Conservation (phyloP, 2,797 vertebrate genomes). For the Tympanoctomys barrerae region DNA sequence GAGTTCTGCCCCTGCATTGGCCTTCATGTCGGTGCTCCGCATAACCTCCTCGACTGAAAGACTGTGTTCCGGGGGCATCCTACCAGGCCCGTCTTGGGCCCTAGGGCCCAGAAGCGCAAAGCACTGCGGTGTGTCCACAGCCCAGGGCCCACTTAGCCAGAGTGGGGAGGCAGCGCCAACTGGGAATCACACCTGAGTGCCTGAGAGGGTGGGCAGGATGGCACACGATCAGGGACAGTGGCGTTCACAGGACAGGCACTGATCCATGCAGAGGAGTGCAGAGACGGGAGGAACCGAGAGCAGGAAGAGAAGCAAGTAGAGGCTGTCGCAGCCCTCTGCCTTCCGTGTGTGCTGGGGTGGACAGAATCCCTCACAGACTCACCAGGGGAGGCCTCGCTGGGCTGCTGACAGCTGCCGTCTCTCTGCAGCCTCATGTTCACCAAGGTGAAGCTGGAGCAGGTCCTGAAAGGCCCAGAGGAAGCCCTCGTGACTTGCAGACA, state of each 20-base stretch:
- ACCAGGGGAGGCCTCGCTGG: not conserved
- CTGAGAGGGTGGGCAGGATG: not conserved
- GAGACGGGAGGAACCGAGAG: not conserved
- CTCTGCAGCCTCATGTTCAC: conserved; percentile 95
- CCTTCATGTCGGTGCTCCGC: not conserved
- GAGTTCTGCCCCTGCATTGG: not conserved
- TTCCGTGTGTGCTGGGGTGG: not conserved
- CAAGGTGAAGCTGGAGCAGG: conserved; percentile 96
- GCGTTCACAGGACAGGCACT: too few species aligned
- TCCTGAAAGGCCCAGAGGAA: conserved; percentile 92
- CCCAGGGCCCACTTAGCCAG: not conserved
- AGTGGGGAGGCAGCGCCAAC: not conserved
- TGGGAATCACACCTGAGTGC: not conserved
- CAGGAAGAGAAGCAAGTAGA: not conserved
- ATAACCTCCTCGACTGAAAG: not conserved
- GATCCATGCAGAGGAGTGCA: not conserved
- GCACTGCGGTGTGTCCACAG: not conserved
- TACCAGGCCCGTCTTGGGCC: not conserved
- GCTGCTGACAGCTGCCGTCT: not conserved
- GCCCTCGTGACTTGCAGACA: conserved; percentile 95
- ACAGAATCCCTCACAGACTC: not conserved
- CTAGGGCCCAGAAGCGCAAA: not conserved
- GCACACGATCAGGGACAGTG: not conserved
- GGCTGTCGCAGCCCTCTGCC: not conserved
- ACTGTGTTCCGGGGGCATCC: not conserved